Evolutionary conservation across 2,113 vertebrate species (phyloP).

Genomic region (Theristicus caerulescens): DNA sequence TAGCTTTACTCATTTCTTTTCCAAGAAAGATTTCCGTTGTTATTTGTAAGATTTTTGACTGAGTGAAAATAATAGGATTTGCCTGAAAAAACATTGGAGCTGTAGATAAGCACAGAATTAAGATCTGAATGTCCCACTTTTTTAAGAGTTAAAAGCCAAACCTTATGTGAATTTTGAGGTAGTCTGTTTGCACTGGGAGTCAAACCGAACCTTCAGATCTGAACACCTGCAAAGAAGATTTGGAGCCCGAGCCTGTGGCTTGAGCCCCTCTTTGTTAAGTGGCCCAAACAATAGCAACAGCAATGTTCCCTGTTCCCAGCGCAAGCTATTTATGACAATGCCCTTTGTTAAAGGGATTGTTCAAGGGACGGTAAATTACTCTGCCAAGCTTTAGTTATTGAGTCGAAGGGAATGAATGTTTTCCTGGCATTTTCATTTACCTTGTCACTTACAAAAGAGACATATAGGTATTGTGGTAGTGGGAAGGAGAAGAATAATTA

Average conservation of each 20-base stretch:
- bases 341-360: constrained; percentile 59
- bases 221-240: constrained; percentile 63
- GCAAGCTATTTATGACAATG: constrained; percentile 56
- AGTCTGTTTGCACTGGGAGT: neutral
- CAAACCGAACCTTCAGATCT: neutral
- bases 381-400: constrained; percentile 62
- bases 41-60: constrained; percentile 5
- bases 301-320: constrained; percentile 57
- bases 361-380: constrained; percentile 60
- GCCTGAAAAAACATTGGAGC: constrained; percentile 22
- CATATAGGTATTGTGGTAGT: constrained; percentile 34
- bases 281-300: constrained; percentile 45
- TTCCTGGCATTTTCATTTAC: constrained; percentile 74
- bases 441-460: constrained; percentile 62
- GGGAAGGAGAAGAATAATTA: constrained; percentile 51
- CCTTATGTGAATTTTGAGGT: neutral
- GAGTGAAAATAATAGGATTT: constrained; percentile 35
- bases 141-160: constrained; percentile 4
- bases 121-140: neutral
- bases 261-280: constrained; percentile 47
- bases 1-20: neutral
- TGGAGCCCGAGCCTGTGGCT: constrained; percentile 8
- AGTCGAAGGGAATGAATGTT: constrained; percentile 56
- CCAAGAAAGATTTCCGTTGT: neutral
- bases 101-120: neutral